Percentiles rank a stretch among this genome's conserved stretches.
Conservation (phyloP, 1,140 invertebrate species). For the Eriocheir sinensis region DNA sequence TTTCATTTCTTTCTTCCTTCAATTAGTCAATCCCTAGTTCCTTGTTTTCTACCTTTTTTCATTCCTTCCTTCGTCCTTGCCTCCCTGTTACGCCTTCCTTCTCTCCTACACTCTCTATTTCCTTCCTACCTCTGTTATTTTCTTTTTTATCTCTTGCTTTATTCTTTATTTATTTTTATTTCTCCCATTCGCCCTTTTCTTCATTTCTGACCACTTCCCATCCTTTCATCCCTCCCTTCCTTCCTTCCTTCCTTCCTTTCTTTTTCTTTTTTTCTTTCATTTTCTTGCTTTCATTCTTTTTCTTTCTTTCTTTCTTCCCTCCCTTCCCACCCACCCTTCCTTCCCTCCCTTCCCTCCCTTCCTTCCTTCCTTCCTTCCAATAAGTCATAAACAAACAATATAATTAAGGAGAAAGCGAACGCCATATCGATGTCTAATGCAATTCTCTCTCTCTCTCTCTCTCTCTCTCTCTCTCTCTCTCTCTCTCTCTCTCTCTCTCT, state of each 20-base stretch:
- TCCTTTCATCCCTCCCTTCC: neutral
- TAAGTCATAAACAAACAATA: too few species aligned
- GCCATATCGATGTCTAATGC: too few species aligned
- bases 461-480: neutral
- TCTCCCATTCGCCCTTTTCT: neutral
- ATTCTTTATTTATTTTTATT: too few species aligned
- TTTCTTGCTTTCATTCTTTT: neutral
- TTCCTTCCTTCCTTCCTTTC: too few species aligned
- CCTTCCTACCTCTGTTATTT: neutral
- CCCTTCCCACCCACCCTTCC: neutral
- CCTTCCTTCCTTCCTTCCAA: neutral
- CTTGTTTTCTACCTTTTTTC: too few species aligned
- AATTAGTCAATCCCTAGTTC: too few species aligned
- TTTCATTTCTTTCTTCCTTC: too few species aligned
- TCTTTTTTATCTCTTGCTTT: too few species aligned
- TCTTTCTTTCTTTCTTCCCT: neutral
- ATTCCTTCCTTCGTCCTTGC: too few species aligned
- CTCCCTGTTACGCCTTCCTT: too few species aligned
- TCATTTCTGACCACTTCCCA: too few species aligned
- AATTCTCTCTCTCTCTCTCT: neutral
- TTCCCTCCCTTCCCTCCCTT: too few species aligned
- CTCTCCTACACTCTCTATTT: neutral
- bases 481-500: neutral
- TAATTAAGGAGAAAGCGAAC: neutral
- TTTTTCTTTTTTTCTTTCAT: neutral